A percentile compares a stretch with the other conserved stretches of the same genome.
Evolutionary conservation across 2,888 invertebrate species (phyloP).

Genomic region (Apamea sordens): DNA sequence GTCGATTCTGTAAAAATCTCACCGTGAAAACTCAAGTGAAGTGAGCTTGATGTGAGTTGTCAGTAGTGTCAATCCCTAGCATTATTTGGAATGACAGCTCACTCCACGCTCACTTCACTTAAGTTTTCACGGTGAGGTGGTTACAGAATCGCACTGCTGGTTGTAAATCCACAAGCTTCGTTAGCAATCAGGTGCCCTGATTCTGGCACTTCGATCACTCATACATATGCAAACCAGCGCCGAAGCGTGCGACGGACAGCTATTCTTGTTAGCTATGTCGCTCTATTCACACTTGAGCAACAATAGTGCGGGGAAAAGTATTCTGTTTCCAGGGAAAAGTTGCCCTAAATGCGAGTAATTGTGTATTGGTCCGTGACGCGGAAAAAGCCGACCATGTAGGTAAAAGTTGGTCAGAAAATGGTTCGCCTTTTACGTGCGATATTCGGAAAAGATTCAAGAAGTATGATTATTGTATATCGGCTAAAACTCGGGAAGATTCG

Average conservation of each 20-base stretch:
- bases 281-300: slow-evolving; percentile 40
- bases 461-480: background rate
- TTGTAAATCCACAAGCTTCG: background rate
- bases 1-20: too few relatives aligned
- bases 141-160: too few relatives aligned
- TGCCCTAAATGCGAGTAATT: slow-evolving; percentile 10
- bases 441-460: background rate
- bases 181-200: slow-evolving; percentile 37
- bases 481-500: background rate
- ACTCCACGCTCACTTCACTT: too few relatives aligned
- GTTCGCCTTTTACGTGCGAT: background rate
- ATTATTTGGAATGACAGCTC: too few relatives aligned
- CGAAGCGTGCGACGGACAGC: slow-evolving; percentile 38
- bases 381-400: background rate
- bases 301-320: slow-evolving; percentile 39
- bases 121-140: too few relatives aligned
- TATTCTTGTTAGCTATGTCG: slow-evolving; percentile 31
- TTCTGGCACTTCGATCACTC: slow-evolving; percentile 32
- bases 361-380: background rate
- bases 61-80: too few relatives aligned
- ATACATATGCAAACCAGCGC: slow-evolving; percentile 53
- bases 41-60: too few relatives aligned
- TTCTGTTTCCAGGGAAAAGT: slow-evolving; percentile 1
- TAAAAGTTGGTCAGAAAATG: background rate
- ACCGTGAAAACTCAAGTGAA: too few relatives aligned